Evolutionary conservation across 2,797 vertebrate genomes (phyloP).

Genomic region (Tragopan temminckii): DNA sequence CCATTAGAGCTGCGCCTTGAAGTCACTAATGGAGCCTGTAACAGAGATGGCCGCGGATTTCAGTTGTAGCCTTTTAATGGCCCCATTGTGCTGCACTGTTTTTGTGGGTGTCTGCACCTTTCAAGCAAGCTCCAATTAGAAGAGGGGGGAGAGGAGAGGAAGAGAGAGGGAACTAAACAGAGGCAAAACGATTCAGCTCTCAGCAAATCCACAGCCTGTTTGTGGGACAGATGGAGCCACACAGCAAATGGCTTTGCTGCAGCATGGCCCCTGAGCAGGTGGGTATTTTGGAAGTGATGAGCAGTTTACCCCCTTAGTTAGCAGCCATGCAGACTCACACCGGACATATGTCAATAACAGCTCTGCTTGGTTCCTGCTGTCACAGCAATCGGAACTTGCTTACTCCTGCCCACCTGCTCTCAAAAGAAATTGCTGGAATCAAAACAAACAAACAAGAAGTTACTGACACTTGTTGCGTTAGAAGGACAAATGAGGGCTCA

Average conservation of each 20-base stretch:
- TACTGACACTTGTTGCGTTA: conserved; percentile 62
- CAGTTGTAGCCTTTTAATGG: conserved; percentile 41
- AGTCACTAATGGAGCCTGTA: background rate
- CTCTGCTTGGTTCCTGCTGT: conserved; percentile 60
- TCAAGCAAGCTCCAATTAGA: conserved; percentile 65
- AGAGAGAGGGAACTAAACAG: conserved; percentile 58
- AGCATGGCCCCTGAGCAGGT: conserved; percentile 69
- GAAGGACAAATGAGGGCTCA: conserved; percentile 44
- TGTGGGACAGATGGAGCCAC: conserved; percentile 72
- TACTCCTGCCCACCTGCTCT: background rate
- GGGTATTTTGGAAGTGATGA: conserved; percentile 64
- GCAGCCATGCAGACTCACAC: background rate
- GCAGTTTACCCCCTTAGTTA: conserved; percentile 58
- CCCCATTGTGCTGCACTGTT: conserved; percentile 59
- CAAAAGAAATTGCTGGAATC: conserved; percentile 29
- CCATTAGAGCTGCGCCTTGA: rapidly evolving
- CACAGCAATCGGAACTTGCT: conserved; percentile 13
- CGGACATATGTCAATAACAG: conserved; percentile 70
- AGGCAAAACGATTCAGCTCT: conserved; percentile 58
- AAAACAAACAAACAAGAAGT: conserved; percentile 52
- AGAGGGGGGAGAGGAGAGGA: background rate
- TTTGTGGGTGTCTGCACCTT: conserved; percentile 57
- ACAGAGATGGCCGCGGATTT: background rate
- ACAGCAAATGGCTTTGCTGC: conserved; percentile 52
- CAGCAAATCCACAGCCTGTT: conserved; percentile 51